Evolutionary conservation across 2,797 vertebrate species (phyloP).

Genomic region (Peromyscus nudipes): DNA sequence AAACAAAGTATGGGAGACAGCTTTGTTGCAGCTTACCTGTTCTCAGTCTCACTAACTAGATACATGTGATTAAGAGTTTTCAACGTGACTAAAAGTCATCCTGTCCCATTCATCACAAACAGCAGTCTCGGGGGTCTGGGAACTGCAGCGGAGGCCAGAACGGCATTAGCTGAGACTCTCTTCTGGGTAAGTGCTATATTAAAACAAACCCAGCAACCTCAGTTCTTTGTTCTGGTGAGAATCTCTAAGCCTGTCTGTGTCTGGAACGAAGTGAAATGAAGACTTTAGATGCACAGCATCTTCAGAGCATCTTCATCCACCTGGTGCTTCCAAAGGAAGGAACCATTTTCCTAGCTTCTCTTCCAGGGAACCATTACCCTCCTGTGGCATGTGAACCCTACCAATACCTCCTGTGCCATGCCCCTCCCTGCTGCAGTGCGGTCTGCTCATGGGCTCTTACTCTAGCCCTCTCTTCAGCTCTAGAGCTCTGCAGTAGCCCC

Average conservation of each 20-base stretch:
- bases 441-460: background rate
- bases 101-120: constrained; percentile 70
- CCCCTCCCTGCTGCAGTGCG: background rate
- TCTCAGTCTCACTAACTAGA: constrained; percentile 67
- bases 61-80: constrained; percentile 82
- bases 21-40: background rate
- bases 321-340: constrained; percentile 59
- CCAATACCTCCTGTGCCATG: rapidly evolving
- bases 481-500: background rate
- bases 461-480: background rate
- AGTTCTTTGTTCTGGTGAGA: constrained; percentile 87
- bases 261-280: constrained; percentile 82
- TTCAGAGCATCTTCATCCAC: constrained; percentile 70
- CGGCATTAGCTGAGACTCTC: constrained; percentile 90
- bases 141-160: constrained; percentile 84
- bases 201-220: constrained; percentile 90
- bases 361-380: background rate
- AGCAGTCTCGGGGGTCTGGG: constrained; percentile 82
- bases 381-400: constrained; percentile 56
- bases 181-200: constrained; percentile 88
- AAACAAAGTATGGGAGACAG: background rate
- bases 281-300: constrained; percentile 77
- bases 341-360: background rate
- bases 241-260: constrained; percentile 75
- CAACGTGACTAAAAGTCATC: constrained; percentile 83